phyloP scores from a whole-genome alignment of 2,797 vertebrate species.

The Scomberomorus guttatus region DNA sequence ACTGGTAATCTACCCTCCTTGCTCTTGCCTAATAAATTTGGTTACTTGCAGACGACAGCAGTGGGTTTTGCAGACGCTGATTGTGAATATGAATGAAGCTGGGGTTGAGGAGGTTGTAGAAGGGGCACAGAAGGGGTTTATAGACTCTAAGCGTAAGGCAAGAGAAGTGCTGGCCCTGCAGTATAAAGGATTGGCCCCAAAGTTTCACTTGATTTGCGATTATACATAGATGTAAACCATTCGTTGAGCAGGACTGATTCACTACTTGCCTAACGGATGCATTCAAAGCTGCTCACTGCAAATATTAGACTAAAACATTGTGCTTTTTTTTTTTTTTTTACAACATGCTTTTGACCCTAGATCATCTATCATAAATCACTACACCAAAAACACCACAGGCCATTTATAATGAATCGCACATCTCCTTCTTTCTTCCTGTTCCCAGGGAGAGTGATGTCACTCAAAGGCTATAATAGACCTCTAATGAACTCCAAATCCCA shows the following conservation, averaged over 20 bases:
- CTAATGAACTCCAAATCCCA: conserved; percentile 82
- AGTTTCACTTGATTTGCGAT: conserved; percentile 35
- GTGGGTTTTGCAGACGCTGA: conserved; percentile 56
- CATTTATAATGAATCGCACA: conserved; percentile 41
- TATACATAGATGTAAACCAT: conserved; percentile 7
- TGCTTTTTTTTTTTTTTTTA: neutral
- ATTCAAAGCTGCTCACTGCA: conserved; percentile 24
- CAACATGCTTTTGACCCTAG: conserved; percentile 18
- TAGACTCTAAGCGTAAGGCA: conserved; percentile 10
- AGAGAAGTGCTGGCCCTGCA: conserved; percentile 32
- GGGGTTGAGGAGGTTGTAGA: conserved; percentile 14
- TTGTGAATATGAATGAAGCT: conserved; percentile 67
- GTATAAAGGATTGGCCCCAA: conserved; percentile 15
- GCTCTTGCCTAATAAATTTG: conserved; percentile 62
- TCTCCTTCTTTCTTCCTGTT: conserved; percentile 46
- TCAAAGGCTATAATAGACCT: conserved; percentile 78
- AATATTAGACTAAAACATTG: conserved; percentile 18
- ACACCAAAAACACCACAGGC: conserved; percentile 41
- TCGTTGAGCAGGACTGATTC: neutral
- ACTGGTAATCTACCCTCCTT: conserved; percentile 46
- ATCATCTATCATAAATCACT: conserved; percentile 50
- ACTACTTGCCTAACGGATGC: neutral
- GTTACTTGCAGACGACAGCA: conserved; percentile 66
- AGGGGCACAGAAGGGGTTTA: conserved; percentile 20
- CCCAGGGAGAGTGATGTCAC: conserved; percentile 75